A percentile compares a stretch with the other conserved stretches of the same genome.
Conservation (phyloP, 2,113 vertebrate genomes). For the Silurus meridionalis region DNA sequence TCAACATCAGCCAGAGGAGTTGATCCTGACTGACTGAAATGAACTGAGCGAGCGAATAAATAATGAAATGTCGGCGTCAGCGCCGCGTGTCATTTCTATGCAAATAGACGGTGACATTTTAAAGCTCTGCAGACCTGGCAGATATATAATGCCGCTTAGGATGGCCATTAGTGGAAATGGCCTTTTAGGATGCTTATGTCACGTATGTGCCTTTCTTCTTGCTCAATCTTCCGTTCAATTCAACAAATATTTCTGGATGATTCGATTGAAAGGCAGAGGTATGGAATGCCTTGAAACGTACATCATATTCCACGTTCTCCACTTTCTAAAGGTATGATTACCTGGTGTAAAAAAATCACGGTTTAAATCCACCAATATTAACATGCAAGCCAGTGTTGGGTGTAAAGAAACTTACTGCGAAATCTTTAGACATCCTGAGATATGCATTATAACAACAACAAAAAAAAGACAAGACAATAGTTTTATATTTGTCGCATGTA, state of each 20-base stretch:
- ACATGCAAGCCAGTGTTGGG: neutral
- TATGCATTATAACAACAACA: neutral
- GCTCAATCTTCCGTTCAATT: conserved; percentile 3
- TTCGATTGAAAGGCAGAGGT: neutral
- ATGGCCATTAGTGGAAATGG: conserved; percentile 58
- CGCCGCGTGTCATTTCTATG: conserved; percentile 62
- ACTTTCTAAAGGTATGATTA: neutral
- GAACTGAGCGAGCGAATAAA: conserved; percentile 44
- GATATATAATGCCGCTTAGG: conserved; percentile 61
- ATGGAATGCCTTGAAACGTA: neutral
- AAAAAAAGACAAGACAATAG: too few species aligned
- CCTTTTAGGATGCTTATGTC: conserved; percentile 37
- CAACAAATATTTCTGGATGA: conserved; percentile 1
- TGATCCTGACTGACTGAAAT: conserved; percentile 50
- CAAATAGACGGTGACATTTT: conserved; percentile 65
- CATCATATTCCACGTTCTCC: neutral
- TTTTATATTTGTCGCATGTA: too few species aligned
- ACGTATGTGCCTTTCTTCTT: neutral
- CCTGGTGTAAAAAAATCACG: neutral
- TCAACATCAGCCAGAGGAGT: conserved; percentile 41
- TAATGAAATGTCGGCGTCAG: conserved; percentile 29
- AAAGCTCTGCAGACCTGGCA: conserved; percentile 56
- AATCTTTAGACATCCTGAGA: neutral
- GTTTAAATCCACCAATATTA: neutral
- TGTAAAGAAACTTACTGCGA: neutral